Evolutionary conservation across 1,140 invertebrate genomes (phyloP), one percentile per base, ranked within the genome.

Genomic region (Camponotus vicinus): DNA sequence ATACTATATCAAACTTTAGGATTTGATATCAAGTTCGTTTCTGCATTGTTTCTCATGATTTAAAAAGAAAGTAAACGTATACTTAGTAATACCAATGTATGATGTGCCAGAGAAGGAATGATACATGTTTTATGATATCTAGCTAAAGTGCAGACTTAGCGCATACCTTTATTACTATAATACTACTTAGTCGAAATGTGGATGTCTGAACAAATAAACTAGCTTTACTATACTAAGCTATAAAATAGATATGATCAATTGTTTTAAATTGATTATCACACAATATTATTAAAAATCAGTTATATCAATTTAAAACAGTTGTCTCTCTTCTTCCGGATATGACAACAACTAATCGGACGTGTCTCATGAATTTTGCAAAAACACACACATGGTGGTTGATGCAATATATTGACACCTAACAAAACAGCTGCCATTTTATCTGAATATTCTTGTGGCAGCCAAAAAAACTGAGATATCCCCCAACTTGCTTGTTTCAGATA

Each of bases 401-500:
- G 93, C 92, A 93, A 93, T 91, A 92, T 91, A 93, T 92, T 93
- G 93, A 95, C 93, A 95, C 91, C 91, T 94, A 94, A 94, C 91
- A 93, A 93, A 93, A 93, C 86, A 92, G 93, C 94, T 95, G 93
- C 93, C 93, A 92, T 93, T 92, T 94, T 93, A 94, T 94, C 92
- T 91, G 92, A 94, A 92, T 94, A 94, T 90, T 93, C 91, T 92
- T 93, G 92, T 93, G 95, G 92, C 93, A 94, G 94, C 93, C 91
- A 92, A 91, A 94, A 94, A 94, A 95, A 95, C 93, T 95, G 94
- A 95, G 94, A 95, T 95, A 95, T 95, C 94, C 94, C 94, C 95
- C 95, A 95, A 95, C 94, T 95, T 95, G 95, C 95, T 95, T 95
- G 95, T 95, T 95, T 95, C 94, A 95, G 94, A 95, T 95, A 95